A percentile compares a stretch with the other conserved stretches of the same genome.
Evolutionary conservation across 2,888 invertebrate genomes (phyloP).

Genomic region (Heliconius erato): DNA sequence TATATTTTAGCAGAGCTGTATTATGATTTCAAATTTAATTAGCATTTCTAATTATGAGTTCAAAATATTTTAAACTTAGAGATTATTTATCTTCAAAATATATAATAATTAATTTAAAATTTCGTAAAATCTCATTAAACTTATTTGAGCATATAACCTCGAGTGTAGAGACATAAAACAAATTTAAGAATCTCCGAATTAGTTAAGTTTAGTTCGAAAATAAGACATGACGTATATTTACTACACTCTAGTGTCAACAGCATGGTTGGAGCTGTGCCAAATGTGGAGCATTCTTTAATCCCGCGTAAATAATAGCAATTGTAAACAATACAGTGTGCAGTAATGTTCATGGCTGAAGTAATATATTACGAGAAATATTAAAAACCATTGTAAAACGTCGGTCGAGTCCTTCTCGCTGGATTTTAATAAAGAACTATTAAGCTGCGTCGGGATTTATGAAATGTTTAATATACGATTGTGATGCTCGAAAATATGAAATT

Average conservation of each 20-base stretch:
- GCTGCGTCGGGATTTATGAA: constrained; percentile 23
- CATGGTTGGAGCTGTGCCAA: constrained; percentile 50
- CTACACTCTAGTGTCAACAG: constrained; percentile 46
- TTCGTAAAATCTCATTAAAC: not conserved
- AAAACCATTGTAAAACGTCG: constrained; percentile 36
- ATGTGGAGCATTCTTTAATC: constrained; percentile 49
- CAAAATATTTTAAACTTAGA: no score
- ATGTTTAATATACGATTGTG: constrained; percentile 27
- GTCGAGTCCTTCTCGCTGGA: constrained; percentile 28
- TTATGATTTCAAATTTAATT: no score
- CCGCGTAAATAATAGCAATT: constrained; percentile 48
- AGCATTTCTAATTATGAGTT: no score
- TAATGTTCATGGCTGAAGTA: constrained; percentile 42
- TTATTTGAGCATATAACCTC: not conserved
- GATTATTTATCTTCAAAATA: no score
- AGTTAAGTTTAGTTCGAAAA: constrained; percentile 29
- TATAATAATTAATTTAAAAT: not conserved
- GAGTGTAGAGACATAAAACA: constrained; percentile 2
- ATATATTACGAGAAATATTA: constrained; percentile 43
- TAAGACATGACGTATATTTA: constrained; percentile 23
- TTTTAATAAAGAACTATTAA: constrained; percentile 31
- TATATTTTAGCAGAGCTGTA: no score
- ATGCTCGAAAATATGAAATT: constrained; percentile 24
- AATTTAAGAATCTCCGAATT: constrained; percentile 9
- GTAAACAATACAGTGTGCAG: constrained; percentile 49